phyloP scores from a whole-genome alignment of 2,797 vertebrate species.

The Amblyraja radiata region DNA sequence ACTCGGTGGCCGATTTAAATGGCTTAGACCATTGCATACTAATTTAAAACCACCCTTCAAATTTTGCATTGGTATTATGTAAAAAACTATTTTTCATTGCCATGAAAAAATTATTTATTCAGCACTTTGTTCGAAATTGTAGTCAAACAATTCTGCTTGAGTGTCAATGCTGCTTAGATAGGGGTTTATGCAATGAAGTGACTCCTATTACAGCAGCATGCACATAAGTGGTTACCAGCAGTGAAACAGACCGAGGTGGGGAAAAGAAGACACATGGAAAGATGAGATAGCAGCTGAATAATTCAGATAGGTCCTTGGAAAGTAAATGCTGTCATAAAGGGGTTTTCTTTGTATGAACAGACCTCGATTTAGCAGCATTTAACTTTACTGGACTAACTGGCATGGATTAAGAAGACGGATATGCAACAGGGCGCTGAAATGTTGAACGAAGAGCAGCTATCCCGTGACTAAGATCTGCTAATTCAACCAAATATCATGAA shows the following conservation, averaged over 20 bases:
- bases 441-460: too few relatives aligned
- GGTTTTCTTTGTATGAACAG: neutral
- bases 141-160: neutral
- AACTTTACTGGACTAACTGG: neutral
- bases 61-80: neutral
- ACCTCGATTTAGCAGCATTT: slow-evolving; percentile 10
- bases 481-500: neutral
- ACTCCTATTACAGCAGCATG: slow-evolving; percentile 41
- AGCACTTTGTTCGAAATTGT: neutral
- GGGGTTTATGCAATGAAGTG: slow-evolving; percentile 32
- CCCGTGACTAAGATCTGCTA: neutral
- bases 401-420: neutral
- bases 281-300: neutral
- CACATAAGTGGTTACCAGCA: slow-evolving; percentile 19
- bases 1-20: too few relatives aligned
- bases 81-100: neutral
- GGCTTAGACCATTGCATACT: neutral
- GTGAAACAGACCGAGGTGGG: neutral
- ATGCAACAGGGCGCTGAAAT: too few relatives aligned
- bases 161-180: slow-evolving; percentile 42
- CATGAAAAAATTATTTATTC: too few relatives aligned
- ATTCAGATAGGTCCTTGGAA: neutral
- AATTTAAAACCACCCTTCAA: neutral
- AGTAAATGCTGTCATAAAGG: neutral
- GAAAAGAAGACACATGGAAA: neutral